phyloP scores from a whole-genome alignment of 2,888 invertebrate genomes.

The Lingula anatina region DNA sequence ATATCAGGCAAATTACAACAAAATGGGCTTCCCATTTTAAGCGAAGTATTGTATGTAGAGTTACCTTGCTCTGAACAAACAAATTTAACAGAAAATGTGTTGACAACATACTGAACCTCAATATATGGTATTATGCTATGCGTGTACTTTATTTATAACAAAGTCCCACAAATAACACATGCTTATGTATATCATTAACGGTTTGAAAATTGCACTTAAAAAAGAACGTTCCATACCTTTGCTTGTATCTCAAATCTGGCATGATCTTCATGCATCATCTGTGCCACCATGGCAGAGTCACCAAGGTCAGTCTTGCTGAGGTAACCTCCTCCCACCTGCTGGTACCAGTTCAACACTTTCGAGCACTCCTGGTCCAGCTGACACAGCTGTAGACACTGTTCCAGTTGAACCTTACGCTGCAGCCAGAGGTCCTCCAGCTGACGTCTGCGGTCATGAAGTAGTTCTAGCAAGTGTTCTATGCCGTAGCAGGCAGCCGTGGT shows the following conservation, averaged over 20 bases:
- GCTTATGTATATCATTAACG: too few species aligned
- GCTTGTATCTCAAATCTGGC: constrained; percentile 67
- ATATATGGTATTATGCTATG: too few species aligned
- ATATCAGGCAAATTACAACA: too few species aligned
- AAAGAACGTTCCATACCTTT: constrained; percentile 53
- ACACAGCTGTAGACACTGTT: constrained; percentile 72
- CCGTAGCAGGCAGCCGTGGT: constrained; percentile 54
- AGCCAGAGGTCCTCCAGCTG: constrained; percentile 63
- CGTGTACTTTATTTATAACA: too few species aligned
- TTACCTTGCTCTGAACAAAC: too few species aligned
- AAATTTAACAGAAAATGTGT: too few species aligned
- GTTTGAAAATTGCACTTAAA: too few species aligned
- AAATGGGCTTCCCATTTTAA: too few species aligned
- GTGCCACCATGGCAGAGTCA: constrained; percentile 68
- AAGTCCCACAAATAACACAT: too few species aligned
- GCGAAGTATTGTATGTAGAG: too few species aligned
- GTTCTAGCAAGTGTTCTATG: constrained; percentile 54
- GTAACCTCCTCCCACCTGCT: constrained; percentile 38
- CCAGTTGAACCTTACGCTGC: constrained; percentile 68
- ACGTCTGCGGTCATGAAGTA: constrained; percentile 69
- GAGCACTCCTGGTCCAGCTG: constrained; percentile 64
- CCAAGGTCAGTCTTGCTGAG: constrained; percentile 61
- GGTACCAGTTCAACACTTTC: constrained; percentile 48
- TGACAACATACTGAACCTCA: too few species aligned
- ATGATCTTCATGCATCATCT: constrained; percentile 65